These are phyloP conservation scores for Anarhynchus alexandrinus DNA, from an alignment of 2,113 vertebrate species.

Conservation along the genomic window DNA sequence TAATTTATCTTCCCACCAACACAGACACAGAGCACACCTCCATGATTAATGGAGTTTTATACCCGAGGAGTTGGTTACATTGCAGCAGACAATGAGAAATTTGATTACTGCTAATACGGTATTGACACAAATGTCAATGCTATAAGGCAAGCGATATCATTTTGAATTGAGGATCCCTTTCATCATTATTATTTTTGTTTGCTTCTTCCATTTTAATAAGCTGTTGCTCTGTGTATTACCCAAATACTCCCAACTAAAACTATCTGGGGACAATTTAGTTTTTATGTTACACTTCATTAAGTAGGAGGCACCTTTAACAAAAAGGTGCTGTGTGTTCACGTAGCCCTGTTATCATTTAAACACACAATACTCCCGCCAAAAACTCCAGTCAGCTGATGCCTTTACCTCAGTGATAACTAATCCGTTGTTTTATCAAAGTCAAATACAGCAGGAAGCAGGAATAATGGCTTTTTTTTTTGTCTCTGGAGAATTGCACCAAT, in stretches of 20 bases:
- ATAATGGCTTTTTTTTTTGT: background rate
- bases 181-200: slow-evolving; percentile 1
- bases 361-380: background rate
- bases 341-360: background rate
- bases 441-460: background rate
- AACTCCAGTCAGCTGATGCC: background rate
- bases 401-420: background rate
- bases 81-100: slow-evolving; percentile 35
- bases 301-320: background rate
- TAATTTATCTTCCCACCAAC: slow-evolving; percentile 20
- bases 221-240: background rate
- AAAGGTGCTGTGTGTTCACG: background rate
- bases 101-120: background rate
- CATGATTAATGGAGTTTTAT: slow-evolving; percentile 32
- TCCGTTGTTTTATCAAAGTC: background rate
- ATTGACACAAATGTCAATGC: slow-evolving; percentile 39
- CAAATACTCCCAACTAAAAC: background rate
- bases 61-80: background rate
- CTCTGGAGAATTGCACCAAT: background rate
- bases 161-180: background rate
- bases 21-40: background rate
- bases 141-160: background rate
- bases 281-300: background rate
- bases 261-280: background rate
- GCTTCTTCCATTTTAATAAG: background rate